Conservation (phyloP, 2,113 vertebrate genomes). For the Micromys minutus region DNA sequence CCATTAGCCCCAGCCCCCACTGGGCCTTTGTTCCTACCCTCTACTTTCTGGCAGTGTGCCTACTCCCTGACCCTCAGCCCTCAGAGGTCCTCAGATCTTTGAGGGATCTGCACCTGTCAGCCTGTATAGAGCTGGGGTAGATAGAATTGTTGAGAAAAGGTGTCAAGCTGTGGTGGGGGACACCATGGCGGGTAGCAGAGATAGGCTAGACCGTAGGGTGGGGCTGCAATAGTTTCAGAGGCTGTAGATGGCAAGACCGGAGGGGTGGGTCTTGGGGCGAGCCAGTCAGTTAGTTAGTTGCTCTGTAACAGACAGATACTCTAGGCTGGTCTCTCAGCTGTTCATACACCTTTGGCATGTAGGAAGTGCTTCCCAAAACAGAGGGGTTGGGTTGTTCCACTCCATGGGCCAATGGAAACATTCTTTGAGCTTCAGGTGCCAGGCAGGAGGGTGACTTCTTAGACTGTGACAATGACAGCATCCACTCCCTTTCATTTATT, state of each 20-base stretch:
- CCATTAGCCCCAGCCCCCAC: constrained; percentile 51
- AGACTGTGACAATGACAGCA: not conserved
- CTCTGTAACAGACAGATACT: not conserved
- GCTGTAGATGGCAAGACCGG: not conserved
- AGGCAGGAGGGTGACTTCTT: not conserved
- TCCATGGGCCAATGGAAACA: not conserved
- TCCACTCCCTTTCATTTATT: not conserved
- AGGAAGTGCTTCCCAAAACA: not conserved
- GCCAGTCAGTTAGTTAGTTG: no score
- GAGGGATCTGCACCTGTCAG: not conserved
- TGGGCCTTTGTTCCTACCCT: not conserved
- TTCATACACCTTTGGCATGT: fast-evolving
- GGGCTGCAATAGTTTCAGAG: no score
- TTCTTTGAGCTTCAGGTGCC: not conserved
- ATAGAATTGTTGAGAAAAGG: not conserved
- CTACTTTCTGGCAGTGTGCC: constrained; percentile 4
- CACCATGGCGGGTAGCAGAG: not conserved
- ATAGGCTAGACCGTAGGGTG: not conserved
- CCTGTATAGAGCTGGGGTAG: not conserved
- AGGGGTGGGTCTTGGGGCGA: no score
- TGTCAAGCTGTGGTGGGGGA: not conserved
- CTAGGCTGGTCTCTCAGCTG: not conserved
- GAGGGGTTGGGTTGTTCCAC: not conserved
- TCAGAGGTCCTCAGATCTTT: not conserved
- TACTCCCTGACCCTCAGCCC: not conserved